phyloP scores from a whole-genome alignment of 2,888 invertebrate genomes.

The Pseudoips prasinana region DNA sequence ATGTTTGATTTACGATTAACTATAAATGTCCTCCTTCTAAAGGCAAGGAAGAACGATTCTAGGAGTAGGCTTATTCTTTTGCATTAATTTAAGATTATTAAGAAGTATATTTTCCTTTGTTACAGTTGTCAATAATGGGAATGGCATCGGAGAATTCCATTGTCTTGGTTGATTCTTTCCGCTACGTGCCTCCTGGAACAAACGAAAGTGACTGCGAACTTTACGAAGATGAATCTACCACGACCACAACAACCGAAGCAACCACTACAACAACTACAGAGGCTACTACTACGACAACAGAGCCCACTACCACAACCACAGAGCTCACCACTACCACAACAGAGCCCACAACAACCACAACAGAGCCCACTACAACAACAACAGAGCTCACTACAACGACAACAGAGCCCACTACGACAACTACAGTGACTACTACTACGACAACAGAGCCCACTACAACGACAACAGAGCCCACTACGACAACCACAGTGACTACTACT shows the following conservation, averaged over 20 bases:
- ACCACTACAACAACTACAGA: slow-evolving; percentile 5
- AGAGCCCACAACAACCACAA: slow-evolving; percentile 1
- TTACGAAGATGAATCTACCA: slow-evolving; percentile 30
- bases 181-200: slow-evolving; percentile 40
- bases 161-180: slow-evolving; percentile 51
- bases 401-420: slow-evolving; percentile 2
- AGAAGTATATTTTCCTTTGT: slow-evolving; percentile 21
- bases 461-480: neutral
- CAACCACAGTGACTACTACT: slow-evolving; percentile 4
- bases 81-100: no score
- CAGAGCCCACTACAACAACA: slow-evolving; percentile 4
- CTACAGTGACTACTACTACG: slow-evolving; percentile 1
- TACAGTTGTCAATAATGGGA: slow-evolving; percentile 52
- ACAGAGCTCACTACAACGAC: slow-evolving; percentile 8
- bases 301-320: slow-evolving; percentile 3
- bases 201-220: slow-evolving; percentile 40
- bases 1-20: no score
- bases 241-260: slow-evolving; percentile 1
- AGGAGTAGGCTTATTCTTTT: no score
- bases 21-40: no score
- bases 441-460: slow-evolving; percentile 4
- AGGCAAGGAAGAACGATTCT: no score
- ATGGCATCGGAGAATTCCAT: slow-evolving; percentile 29
- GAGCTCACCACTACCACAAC: slow-evolving; percentile 5
- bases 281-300: slow-evolving; percentile 1